A percentile compares a stretch with the other conserved stretches of the same genome.
phyloP scores from a whole-genome alignment of 1,140 invertebrate species.

The Caenorhabditis inopinata region DNA sequence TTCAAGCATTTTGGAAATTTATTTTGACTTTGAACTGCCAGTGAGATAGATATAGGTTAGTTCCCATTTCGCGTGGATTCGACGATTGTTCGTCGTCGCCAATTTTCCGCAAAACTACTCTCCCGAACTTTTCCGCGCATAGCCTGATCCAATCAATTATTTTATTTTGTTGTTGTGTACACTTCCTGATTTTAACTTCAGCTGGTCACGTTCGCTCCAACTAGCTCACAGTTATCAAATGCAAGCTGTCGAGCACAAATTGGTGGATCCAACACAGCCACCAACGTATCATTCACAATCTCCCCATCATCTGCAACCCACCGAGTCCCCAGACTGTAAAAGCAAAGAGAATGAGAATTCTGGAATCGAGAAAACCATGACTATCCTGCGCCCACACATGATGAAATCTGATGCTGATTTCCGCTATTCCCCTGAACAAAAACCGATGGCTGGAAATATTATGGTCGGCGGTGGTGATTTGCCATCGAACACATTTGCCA shows the following conservation, averaged over 20 bases:
- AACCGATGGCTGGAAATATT: neutral
- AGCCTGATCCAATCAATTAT: too few relatives aligned
- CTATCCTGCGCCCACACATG: neutral
- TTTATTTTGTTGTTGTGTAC: too few relatives aligned
- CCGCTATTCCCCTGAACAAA: neutral
- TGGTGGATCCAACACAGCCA: neutral
- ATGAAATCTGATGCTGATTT: neutral
- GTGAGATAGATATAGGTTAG: neutral
- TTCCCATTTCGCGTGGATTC: too few relatives aligned
- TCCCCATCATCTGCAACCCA: neutral
- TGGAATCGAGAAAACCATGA: neutral
- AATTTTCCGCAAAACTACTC: neutral
- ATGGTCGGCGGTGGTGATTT: neutral
- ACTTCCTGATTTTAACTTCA: neutral
- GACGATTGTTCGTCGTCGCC: too few relatives aligned
- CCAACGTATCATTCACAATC: neutral
- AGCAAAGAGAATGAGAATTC: neutral
- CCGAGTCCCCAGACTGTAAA: neutral
- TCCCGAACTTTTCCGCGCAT: too few relatives aligned
- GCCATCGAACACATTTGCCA: neutral
- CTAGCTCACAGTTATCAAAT: conserved; percentile 17
- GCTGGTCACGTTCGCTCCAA: neutral
- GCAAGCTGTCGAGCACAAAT: conserved; percentile 11
- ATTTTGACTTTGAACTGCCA: neutral
- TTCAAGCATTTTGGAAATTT: neutral